Base-by-base conservation (phyloP, 2,113 vertebrate species). In the Pardalotus punctatus region DNA sequence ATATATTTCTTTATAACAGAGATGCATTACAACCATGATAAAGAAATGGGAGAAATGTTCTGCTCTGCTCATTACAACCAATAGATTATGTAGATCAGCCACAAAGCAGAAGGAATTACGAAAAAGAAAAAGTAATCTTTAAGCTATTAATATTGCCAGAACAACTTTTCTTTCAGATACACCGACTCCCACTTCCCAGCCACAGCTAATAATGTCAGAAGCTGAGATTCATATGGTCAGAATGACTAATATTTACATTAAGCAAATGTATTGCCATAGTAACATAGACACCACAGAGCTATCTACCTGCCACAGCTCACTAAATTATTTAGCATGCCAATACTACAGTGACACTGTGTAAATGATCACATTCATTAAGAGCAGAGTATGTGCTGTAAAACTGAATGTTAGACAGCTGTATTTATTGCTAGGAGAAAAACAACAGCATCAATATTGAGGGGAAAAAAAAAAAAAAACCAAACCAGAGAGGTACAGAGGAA, bases 291-390 rank as follows among this genome's bases (percentile, higher is more conserved):
- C 87, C 84, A 72, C 76, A 93, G 90, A 96, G 93, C 93, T 73
- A 36, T 96, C 96, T 97, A 98, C 96, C 97, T 98, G 96, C 93
- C 95, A 96, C 86, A 93, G 96, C 81, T 93, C 90, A 33, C 96
- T 98, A 96, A 97, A 97, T 98, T 98, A 98, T 98, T 98, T 97
- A 98, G 85, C 77, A 73, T 93, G 90, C 91, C 96, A 95, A 86
- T 88, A 97, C 96, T 95, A 94, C 90, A 95, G 93, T 95, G 96
- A 96, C 97, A 97, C 64, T 54, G 79, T 91, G 94, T 97, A 97
- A 97, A 97, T 86, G 93, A 98, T 97, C 96, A 83, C 86, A 87
- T 96, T 98, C 97, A 94, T 97, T 97, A 98, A 83, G 58, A 94
- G 87, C 51, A 93, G 95, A 90, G 80, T 86, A 82, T 73, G 66